Evolutionary conservation across 2,888 invertebrate species (phyloP), one percentile per base, ranked within the genome.

Genomic region (Calliopum simillimum): DNA sequence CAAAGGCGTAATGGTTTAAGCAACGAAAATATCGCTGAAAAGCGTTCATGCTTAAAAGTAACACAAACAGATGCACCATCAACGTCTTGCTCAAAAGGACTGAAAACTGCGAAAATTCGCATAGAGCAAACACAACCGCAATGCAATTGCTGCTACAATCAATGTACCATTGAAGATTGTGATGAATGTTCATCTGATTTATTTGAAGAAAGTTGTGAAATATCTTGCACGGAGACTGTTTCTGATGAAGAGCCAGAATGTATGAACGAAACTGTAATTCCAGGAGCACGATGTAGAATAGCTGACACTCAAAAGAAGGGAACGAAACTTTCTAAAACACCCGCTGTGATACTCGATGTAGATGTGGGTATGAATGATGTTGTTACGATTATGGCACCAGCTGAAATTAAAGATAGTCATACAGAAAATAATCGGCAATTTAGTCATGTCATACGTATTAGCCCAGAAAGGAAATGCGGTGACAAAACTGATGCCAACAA

Each of bases 341-440:
- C 82, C 0, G 75, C 83, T 0, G 73, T 83, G 0, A 74, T 78
- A 12, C 44, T 81, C 4, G 79, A 82, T 58, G 78, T 84, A 5
- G 80, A 82, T 69, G 74, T 78, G 4, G 79, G 77, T 4, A 77
- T 76, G 5, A 80, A 82, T 4, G 82, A 80, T 43, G 76, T 78
- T 1, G 65, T 79, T 3, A 71, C 69, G 0, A 75, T 74, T 13
- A 76, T 75, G 44, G 70, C 71, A 11, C 75, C 75, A 1, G 49
- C 61, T 11, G 77, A 78, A 69, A 51, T 78, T 0, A 75, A 73
- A 14, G 80, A 79, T 44, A 75, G 70, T 53, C 74, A 73, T 62
- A 47, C 68, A 0, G 69, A 73, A 56, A 75, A 73, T 21, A 79
- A 79, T 70, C 71, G 75, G 16, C 77, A 79, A 59, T 80, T 76